phyloP scores from a whole-genome alignment of 2,113 vertebrate genomes.

The Nothoprocta pentlandii region DNA sequence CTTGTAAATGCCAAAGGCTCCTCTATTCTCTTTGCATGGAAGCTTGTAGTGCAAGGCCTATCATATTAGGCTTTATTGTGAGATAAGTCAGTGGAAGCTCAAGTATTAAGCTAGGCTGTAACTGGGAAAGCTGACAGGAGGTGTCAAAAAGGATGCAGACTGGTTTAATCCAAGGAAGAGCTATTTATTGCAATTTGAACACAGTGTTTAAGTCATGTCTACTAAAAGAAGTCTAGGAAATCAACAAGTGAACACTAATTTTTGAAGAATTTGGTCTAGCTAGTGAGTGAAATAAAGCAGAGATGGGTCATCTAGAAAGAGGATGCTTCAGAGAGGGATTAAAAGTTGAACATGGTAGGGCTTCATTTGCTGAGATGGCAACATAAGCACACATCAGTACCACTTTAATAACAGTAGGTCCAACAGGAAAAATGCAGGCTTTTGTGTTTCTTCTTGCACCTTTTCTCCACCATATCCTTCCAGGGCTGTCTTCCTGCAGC shows the following conservation, averaged over 20 bases:
- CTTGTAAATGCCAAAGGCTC: background rate
- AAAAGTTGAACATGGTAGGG: background rate
- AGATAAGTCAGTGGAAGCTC: background rate
- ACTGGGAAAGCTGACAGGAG: background rate
- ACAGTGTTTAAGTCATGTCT: background rate
- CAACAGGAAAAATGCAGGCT: fast-evolving
- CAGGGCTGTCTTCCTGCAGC: background rate
- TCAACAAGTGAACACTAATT: background rate
- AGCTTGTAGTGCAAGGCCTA: background rate
- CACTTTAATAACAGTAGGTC: background rate
- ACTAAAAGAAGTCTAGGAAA: background rate
- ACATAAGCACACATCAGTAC: fast-evolving
- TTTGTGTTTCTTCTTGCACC: fast-evolving
- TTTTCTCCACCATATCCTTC: background rate
- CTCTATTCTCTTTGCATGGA: background rate
- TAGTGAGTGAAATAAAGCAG: background rate
- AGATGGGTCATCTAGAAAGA: background rate
- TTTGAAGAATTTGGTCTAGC: background rate
- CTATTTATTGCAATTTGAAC: background rate
- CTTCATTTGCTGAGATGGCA: background rate
- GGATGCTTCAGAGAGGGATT: background rate
- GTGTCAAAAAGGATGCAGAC: background rate
- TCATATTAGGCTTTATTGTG: background rate
- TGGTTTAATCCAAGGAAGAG: background rate
- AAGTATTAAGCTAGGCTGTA: background rate